Conservation (phyloP, 2,797 vertebrate genomes). For the Pangasius sanitwongsei region DNA sequence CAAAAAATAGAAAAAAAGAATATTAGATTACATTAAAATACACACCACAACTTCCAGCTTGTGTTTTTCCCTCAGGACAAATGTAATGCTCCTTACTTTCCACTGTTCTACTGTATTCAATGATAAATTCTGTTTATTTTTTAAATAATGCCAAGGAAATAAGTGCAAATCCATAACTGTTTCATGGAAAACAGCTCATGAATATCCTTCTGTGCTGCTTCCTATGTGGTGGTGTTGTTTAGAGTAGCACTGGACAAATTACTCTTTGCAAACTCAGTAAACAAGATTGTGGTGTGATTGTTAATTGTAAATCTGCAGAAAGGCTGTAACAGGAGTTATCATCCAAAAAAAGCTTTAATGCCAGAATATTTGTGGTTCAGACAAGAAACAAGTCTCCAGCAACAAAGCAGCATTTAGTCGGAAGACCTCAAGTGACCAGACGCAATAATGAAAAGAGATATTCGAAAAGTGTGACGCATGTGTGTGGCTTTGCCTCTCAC, state of each 20-base stretch:
- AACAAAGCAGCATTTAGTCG: slow-evolving; percentile 7
- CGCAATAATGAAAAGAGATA: slow-evolving; percentile 26
- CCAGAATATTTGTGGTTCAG: background rate
- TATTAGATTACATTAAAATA: background rate
- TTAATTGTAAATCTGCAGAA: background rate
- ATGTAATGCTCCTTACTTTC: background rate
- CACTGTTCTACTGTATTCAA: background rate
- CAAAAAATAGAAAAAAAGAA: background rate
- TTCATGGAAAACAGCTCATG: background rate
- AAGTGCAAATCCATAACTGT: too few species aligned
- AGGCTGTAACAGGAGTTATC: background rate
- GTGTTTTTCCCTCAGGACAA: background rate
- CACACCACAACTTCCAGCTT: background rate
- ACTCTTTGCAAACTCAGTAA: slow-evolving; percentile 27
- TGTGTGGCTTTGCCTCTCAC: background rate
- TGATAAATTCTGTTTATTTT: background rate
- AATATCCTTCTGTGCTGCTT: background rate
- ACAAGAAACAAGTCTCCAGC: background rate
- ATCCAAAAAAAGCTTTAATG: background rate
- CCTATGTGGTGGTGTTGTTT: background rate
- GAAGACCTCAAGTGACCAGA: slow-evolving; percentile 24
- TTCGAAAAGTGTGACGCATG: slow-evolving; percentile 4
- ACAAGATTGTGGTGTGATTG: slow-evolving; percentile 25
- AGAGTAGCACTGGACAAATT: background rate
- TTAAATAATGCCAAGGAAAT: background rate